phyloP scores from a whole-genome alignment of 2,888 invertebrate species.

The Drosophila macrothrix region DNA sequence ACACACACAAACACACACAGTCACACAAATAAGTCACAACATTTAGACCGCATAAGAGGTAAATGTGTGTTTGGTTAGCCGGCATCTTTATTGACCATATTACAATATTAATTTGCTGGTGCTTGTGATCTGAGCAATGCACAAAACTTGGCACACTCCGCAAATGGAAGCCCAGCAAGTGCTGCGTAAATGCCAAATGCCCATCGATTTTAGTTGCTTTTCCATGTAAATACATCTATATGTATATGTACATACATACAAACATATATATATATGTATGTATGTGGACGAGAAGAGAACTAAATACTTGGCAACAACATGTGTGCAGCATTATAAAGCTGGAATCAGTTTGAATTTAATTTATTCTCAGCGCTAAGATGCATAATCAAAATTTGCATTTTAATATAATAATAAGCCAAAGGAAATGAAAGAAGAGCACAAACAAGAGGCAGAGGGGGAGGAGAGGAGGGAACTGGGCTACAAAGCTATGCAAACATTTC shows the following conservation, averaged over 20 bases:
- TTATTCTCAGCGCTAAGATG: constrained; percentile 57
- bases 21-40: constrained; percentile 39
- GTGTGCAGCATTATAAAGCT: constrained; percentile 6
- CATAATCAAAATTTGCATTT: constrained; percentile 74
- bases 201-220: constrained; percentile 70
- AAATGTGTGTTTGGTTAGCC: constrained; percentile 15
- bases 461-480: constrained; percentile 30
- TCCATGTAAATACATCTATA: neutral
- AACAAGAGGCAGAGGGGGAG: neutral
- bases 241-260: neutral
- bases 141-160: constrained; percentile 71
- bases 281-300: constrained; percentile 10
- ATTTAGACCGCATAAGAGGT: constrained; percentile 32
- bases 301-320: neutral
- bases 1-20: constrained; percentile 17
- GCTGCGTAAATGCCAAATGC: constrained; percentile 68
- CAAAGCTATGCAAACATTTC: constrained; percentile 76
- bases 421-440: neutral
- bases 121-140: constrained; percentile 45
- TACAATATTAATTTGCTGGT: constrained; percentile 68
- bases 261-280: neutral
- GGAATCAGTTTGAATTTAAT: constrained; percentile 64
- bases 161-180: constrained; percentile 67
- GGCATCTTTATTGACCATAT: constrained; percentile 60
- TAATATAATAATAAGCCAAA: constrained; percentile 40